phyloP scores from a whole-genome alignment of 2,113 vertebrate genomes.

The Myiagra hebetior region DNA sequence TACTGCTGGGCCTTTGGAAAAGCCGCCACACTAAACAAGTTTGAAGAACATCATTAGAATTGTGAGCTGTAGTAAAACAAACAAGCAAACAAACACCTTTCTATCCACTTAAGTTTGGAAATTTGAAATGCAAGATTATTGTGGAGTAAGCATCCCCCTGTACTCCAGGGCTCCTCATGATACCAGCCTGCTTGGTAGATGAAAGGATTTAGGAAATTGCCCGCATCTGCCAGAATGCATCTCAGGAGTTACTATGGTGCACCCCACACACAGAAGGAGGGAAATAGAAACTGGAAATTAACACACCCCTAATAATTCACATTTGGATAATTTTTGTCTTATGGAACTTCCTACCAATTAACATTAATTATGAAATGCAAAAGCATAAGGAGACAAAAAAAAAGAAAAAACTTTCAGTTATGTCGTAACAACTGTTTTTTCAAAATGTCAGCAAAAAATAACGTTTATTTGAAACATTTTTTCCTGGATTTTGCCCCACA shows the following conservation, averaged over 20 bases:
- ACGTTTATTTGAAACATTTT: background rate
- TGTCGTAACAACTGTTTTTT: background rate
- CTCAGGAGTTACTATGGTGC: slow-evolving; percentile 80
- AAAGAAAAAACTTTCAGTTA: background rate
- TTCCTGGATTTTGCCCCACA: background rate
- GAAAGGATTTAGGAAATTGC: slow-evolving; percentile 87
- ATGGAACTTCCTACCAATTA: slow-evolving; percentile 65
- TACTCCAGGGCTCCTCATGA: slow-evolving; percentile 72
- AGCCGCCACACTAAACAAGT: background rate
- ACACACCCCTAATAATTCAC: slow-evolving; percentile 79
- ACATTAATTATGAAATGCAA: slow-evolving; percentile 29
- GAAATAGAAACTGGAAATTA: slow-evolving; percentile 82
- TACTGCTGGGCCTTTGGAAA: background rate
- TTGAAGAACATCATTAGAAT: background rate
- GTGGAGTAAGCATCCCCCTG: slow-evolving; percentile 75
- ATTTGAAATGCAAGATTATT: slow-evolving; percentile 75
- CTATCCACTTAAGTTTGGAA: slow-evolving; percentile 41
- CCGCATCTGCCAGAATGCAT: slow-evolving; percentile 86
- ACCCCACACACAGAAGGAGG: slow-evolving; percentile 77
- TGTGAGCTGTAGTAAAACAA: background rate
- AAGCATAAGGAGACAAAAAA: background rate
- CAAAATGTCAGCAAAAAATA: background rate
- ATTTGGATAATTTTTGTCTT: slow-evolving; percentile 72
- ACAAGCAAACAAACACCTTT: background rate
- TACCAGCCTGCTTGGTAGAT: slow-evolving; percentile 84